Conservation (phyloP, 2,888 invertebrate species). For the Drosophila maculinotata region DNA sequence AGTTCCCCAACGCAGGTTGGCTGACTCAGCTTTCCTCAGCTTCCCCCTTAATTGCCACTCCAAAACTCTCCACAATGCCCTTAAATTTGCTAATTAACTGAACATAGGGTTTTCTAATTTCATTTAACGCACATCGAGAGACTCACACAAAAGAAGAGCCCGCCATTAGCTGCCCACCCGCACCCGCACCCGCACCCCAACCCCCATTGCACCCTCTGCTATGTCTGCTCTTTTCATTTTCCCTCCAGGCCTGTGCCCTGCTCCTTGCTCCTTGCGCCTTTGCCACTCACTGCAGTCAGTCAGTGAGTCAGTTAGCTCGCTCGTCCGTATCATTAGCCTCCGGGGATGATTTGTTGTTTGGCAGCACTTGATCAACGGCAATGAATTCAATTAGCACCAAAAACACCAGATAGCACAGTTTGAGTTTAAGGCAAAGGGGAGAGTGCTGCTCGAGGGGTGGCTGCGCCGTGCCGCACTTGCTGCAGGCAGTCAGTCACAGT, state of each 20-base stretch:
- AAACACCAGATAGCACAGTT: conserved; percentile 61
- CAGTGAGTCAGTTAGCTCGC: conserved; percentile 62
- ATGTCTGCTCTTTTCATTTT: conserved; percentile 4
- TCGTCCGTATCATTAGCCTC: conserved; percentile 78
- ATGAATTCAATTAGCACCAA: conserved; percentile 82
- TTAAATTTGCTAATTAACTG: conserved; percentile 78
- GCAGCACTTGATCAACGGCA: conserved; percentile 82
- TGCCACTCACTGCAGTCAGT: conserved; percentile 24
- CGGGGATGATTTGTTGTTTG: conserved; percentile 80
- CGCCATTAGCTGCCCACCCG: conserved; percentile 24
- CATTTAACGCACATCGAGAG: conserved; percentile 61
- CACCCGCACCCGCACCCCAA: conserved; percentile 12
- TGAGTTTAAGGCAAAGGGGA: conserved; percentile 7
- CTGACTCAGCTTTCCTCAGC: not conserved
- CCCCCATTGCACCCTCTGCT: conserved; percentile 27
- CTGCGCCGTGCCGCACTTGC: conserved; percentile 57
- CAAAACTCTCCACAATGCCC: conserved; percentile 36
- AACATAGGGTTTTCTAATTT: conserved; percentile 83
- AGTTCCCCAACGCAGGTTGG: not conserved
- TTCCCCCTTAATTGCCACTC: conserved; percentile 2
- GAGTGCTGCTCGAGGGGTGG: conserved; percentile 5
- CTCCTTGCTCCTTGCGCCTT: conserved; percentile 9
- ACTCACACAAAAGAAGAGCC: conserved; percentile 23
- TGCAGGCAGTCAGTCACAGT: conserved; percentile 27
- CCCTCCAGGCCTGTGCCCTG: conserved; percentile 18